A percentile compares a stretch with the other conserved stretches of the same genome.
Evolutionary conservation across 2,888 invertebrate genomes (phyloP).

Genomic region (Cephus rjabovi): DNA sequence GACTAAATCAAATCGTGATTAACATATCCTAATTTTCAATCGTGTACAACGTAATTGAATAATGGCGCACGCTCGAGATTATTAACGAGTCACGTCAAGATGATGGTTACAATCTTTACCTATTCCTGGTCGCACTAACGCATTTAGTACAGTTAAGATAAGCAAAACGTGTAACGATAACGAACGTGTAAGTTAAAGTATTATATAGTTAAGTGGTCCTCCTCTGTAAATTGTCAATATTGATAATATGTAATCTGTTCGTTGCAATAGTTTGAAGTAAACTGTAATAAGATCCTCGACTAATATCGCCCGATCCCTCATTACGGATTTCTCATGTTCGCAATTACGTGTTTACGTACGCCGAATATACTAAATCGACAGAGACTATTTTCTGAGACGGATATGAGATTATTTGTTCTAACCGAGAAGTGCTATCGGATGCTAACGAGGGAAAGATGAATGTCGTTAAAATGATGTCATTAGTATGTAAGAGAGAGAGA

Average conservation of each 20-base stretch:
- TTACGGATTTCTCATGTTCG: background rate
- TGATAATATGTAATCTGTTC: background rate
- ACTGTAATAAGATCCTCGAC: background rate
- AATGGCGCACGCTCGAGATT: background rate
- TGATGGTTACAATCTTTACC: conserved; percentile 30
- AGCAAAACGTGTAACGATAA: conserved; percentile 27
- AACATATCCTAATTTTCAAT: conserved; percentile 34
- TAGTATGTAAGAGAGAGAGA: background rate
- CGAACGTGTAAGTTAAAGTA: conserved; percentile 27
- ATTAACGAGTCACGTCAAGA: background rate
- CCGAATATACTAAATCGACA: background rate
- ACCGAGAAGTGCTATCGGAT: background rate
- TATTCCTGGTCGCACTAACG: conserved; percentile 29
- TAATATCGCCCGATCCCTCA: background rate
- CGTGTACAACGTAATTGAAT: conserved; percentile 8
- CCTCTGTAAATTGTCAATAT: conserved; percentile 31
- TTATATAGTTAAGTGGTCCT: conserved; percentile 25
- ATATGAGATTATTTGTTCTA: background rate
- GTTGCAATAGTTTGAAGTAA: background rate
- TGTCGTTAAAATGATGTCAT: background rate
- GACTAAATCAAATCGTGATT: conserved; percentile 17
- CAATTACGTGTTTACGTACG: background rate
- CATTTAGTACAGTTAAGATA: conserved; percentile 23
- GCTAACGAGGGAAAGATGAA: background rate
- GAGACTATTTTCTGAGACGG: background rate